Conservation (phyloP, 2,113 vertebrate genomes). For the Lepisosteus oculatus region DNA sequence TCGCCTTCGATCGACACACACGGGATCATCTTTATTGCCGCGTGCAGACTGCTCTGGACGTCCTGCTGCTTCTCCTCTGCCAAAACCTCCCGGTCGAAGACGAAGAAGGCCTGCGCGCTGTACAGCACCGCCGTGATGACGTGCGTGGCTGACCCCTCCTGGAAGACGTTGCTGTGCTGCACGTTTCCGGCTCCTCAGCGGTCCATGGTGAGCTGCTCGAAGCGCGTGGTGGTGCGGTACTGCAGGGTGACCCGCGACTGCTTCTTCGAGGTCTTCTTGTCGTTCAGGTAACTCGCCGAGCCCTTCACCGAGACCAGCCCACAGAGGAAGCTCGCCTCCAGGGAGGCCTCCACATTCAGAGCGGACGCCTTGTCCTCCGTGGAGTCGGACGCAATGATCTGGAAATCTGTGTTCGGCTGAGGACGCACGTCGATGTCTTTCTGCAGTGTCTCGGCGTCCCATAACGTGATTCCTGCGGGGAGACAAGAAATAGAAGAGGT, state of each 20-base stretch:
- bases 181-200: conserved; percentile 33
- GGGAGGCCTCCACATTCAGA: conserved; percentile 13
- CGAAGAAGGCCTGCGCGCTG: conserved; percentile 40
- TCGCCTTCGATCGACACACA: background rate
- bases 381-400: too few relatives aligned
- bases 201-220: conserved; percentile 38
- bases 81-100: conserved; percentile 35
- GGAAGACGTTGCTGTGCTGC: conserved; percentile 25
- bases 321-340: conserved; percentile 5
- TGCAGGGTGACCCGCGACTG: conserved; percentile 40
- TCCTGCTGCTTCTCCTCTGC: conserved; percentile 19
- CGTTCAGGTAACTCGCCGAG: conserved; percentile 30
- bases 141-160: conserved; percentile 38
- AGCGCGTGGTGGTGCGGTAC: conserved; percentile 19
- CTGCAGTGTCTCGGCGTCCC: too few relatives aligned
- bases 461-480: conserved; percentile 35
- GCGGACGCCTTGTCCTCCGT: too few relatives aligned
- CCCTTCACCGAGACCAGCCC: conserved; percentile 33
- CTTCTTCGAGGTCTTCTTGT: conserved; percentile 36
- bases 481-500: too few relatives aligned
- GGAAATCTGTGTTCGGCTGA: too few relatives aligned
- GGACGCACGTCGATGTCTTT: too few relatives aligned
- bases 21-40: background rate
- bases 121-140: conserved; percentile 34
- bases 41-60: background rate